A percentile compares a stretch with the other conserved stretches of the same genome.
Evolutionary conservation across 2,888 invertebrate species (phyloP).

Genomic region (Hypercompe scribonia): DNA sequence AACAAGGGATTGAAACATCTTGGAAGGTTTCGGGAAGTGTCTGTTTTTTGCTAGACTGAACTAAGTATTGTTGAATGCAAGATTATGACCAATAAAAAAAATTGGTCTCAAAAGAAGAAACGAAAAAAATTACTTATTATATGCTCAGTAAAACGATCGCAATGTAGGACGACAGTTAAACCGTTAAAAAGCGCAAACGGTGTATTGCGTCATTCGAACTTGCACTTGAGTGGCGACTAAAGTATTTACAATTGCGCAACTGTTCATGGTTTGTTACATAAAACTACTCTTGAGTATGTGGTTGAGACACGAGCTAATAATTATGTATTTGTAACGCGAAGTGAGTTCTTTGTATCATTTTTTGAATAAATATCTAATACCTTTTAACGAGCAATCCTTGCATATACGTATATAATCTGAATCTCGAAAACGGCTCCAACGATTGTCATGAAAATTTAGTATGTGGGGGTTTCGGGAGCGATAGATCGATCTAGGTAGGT

Average conservation of each 20-base stretch:
- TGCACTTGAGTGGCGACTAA: conserved; percentile 53
- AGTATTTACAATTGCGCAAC: conserved; percentile 22
- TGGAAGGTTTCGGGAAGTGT: not conserved
- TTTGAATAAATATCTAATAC: not conserved
- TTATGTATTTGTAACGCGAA: not conserved
- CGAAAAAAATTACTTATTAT: not conserved
- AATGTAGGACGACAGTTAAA: not conserved
- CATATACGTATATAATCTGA: too few species aligned
- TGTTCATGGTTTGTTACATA: conserved; percentile 6
- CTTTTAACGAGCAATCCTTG: too few species aligned
- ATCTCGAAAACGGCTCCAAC: too few species aligned
- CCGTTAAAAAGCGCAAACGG: conserved; percentile 1
- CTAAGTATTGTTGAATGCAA: not conserved
- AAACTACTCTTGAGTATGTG: not conserved
- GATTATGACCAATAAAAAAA: not conserved
- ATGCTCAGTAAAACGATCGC: not conserved
- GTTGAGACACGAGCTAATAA: not conserved
- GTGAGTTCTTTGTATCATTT: not conserved
- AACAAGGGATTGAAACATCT: not conserved
- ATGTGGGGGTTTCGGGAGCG: too few species aligned
- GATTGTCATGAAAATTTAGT: too few species aligned
- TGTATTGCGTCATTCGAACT: conserved; percentile 55
- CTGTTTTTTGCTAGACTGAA: not conserved
- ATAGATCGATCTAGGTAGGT: too few species aligned
- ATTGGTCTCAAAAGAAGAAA: not conserved